A percentile compares a stretch with the other conserved stretches of the same genome.
Evolutionary conservation across 1,140 invertebrate species (phyloP).

Genomic region (Galendromus occidentalis): DNA sequence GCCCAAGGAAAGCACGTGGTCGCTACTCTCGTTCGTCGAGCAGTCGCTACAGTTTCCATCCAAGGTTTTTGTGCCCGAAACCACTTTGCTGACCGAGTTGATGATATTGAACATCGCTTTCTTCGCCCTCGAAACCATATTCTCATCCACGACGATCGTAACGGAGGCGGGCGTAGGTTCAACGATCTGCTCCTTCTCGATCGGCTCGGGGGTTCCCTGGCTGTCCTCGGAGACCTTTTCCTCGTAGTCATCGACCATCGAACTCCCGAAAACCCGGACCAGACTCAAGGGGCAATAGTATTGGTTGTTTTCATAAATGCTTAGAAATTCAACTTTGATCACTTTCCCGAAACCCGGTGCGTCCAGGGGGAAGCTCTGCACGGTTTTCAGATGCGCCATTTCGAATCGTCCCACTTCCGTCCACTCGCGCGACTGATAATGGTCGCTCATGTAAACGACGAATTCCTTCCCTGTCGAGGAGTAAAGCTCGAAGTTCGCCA

Average conservation of each 20-base stretch:
- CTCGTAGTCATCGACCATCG: constrained; percentile 32
- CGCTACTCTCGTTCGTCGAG: constrained; percentile 9
- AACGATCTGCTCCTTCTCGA: not conserved
- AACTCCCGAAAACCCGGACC: constrained; percentile 68
- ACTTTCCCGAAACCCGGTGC: constrained; percentile 77
- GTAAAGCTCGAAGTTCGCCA: constrained; percentile 95
- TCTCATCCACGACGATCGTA: not conserved
- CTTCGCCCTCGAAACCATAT: constrained; percentile 13
- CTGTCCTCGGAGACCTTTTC: constrained; percentile 20
- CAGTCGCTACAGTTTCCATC: not conserved
- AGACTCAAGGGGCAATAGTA: constrained; percentile 90
- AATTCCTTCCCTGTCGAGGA: constrained; percentile 87
- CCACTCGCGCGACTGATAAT: constrained; percentile 82
- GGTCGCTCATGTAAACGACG: constrained; percentile 53
- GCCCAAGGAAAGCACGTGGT: not conserved
- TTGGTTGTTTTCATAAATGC: constrained; percentile 85
- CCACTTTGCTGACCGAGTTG: not conserved
- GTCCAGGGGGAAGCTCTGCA: constrained; percentile 63
- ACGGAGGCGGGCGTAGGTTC: constrained; percentile 1
- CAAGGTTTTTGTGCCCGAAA: not conserved
- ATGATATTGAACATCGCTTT: constrained; percentile 12
- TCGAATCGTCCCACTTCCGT: constrained; percentile 60
- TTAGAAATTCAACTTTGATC: constrained; percentile 59
- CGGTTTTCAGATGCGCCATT: constrained; percentile 58
- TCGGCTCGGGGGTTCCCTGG: not conserved